phyloP scores from a whole-genome alignment of 2,797 vertebrate genomes.

The Myotis planiceps region DNA sequence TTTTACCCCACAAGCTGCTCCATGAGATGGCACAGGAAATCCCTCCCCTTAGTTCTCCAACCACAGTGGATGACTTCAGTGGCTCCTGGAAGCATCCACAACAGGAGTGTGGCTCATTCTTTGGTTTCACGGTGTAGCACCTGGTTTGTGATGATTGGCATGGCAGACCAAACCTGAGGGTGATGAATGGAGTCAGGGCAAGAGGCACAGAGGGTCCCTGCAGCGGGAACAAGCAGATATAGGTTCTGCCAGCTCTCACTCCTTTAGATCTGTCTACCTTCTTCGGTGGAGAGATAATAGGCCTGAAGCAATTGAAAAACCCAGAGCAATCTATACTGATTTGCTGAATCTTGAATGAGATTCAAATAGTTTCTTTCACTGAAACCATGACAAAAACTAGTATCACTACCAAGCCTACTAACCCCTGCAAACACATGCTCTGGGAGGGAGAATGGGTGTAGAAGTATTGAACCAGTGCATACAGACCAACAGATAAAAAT shows the following conservation, averaged over 20 bases:
- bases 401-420: not conserved
- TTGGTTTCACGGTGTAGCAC: not conserved
- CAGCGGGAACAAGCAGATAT: not conserved
- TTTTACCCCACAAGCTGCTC: not conserved
- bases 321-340: not conserved
- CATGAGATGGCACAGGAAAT: not conserved
- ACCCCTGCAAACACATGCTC: no score
- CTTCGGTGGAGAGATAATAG: not conserved
- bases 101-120: rapidly evolving
- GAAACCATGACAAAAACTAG: not conserved
- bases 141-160: not conserved
- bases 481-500: not conserved
- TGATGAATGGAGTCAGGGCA: not conserved
- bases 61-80: not conserved
- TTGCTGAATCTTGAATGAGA: not conserved
- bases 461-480: not conserved
- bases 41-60: not conserved
- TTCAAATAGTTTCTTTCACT: not conserved
- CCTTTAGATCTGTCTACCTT: not conserved
- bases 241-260: rapidly evolving
- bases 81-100: not conserved
- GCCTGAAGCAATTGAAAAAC: not conserved
- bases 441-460: not conserved
- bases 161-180: not conserved
- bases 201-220: not conserved